Conservation (phyloP, 2,888 invertebrate genomes). For the Polyploca ridens region DNA sequence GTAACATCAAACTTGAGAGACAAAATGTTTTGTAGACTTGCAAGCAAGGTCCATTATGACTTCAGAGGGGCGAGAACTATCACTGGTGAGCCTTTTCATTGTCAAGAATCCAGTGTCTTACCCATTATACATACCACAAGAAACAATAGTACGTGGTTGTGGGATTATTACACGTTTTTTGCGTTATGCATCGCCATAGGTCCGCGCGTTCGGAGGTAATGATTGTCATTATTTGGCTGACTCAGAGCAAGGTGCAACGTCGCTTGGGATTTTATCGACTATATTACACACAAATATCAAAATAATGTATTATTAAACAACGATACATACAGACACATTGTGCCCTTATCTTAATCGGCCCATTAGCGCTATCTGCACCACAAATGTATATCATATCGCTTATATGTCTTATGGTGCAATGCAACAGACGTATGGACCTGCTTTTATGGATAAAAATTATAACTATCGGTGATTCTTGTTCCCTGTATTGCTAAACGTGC, state of each 20-base stretch:
- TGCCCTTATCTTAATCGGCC: conserved; percentile 32
- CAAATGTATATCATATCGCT: not conserved
- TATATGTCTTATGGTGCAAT: conserved; percentile 4
- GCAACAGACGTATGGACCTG: not conserved
- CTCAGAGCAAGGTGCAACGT: conserved; percentile 34
- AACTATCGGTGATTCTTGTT: conserved; percentile 20
- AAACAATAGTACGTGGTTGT: conserved; percentile 24
- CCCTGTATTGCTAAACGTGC: conserved; percentile 45
- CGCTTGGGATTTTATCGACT: conserved; percentile 4
- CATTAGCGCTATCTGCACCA: conserved; percentile 23
- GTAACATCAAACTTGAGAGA: not conserved
- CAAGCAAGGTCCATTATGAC: conserved; percentile 14
- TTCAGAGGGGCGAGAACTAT: conserved; percentile 21
- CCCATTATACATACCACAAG: conserved; percentile 31
- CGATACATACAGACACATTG: conserved; percentile 28
- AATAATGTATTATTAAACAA: conserved; percentile 28
- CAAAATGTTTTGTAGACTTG: not conserved
- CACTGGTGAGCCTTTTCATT: conserved; percentile 25
- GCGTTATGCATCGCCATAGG: conserved; percentile 38
- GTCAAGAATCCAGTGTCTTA: conserved; percentile 29
- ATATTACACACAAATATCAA: conserved; percentile 1
- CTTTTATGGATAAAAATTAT: not conserved
- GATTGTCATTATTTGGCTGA: conserved; percentile 33
- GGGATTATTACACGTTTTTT: conserved; percentile 43
- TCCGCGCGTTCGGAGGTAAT: conserved; percentile 33